Base-by-base conservation (phyloP, 2,797 vertebrate genomes). In the Chrysocyon brachyurus region DNA sequence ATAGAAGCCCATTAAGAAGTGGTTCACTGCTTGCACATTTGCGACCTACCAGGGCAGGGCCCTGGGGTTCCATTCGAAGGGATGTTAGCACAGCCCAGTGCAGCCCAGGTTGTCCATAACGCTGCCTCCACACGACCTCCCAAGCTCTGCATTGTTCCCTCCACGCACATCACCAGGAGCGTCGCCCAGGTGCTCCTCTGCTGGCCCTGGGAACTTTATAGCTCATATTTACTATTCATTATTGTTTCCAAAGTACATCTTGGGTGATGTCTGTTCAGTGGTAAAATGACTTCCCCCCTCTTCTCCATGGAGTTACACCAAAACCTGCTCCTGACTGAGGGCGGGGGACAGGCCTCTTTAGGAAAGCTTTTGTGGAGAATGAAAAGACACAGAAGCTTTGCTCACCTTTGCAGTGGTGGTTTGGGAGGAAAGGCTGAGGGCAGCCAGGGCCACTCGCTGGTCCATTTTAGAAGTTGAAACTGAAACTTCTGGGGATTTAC, bases 401-500 rank as follows among this genome's bases (percentile, higher is more conserved):
- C 56, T 89, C 52, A 26, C 49, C 68, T 82, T 56, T 9, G 49
- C 3, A 1, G 91, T 2, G 0, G n/a, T 26, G 54, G 22, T 87
- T 73, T 6, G n/a, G 73, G 73, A 87, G 83, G 89, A 68, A 46
- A 46, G 61, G 66, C 1, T 19, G 5, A 73, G 73, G 73, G 52
- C 54, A 75, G 72, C 26, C 17, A 46, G 77, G 56, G 84, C n/a
- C 0, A 6, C 68, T 40, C 22, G 7, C 46, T 84, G 82, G 96
- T 97, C 90, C 70, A 79, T 98, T 87, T 98, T 94, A 78, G 95
- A 97, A 98, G 97, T 87, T 98, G 98, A 98, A 98, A 98, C 87
- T 96, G 24, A 96, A 98, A 98, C 98, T 98, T 64, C 98, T 96
- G 98, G 97, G 96, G 98, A 97, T 98, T 98, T 98, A 98, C 97